Evolutionary conservation across 2,797 vertebrate genomes (phyloP).

Genomic region (Dipus sagitta): DNA sequence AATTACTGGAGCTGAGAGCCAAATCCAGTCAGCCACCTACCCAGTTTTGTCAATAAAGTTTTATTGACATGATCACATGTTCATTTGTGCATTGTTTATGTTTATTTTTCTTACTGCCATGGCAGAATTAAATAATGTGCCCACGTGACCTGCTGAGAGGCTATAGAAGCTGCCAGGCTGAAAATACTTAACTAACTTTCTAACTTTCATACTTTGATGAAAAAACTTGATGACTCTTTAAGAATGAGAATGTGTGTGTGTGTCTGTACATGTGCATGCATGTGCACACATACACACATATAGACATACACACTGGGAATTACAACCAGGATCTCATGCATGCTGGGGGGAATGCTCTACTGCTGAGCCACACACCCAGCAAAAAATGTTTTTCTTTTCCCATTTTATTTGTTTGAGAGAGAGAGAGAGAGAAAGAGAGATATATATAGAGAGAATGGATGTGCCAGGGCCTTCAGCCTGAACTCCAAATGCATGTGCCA

Average conservation of each 20-base stretch:
- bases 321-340: too few species aligned
- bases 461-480: too few species aligned
- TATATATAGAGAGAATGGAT: too few species aligned
- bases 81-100: neutral
- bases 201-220: neutral
- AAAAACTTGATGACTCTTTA: neutral
- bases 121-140: too few species aligned
- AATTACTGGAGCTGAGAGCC: neutral
- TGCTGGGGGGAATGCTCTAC: too few species aligned
- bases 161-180: neutral
- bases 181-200: neutral
- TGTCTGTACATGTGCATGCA: neutral
- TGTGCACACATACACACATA: too few species aligned
- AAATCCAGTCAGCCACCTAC: neutral
- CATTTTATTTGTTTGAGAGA: too few species aligned
- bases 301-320: too few species aligned
- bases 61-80: neutral
- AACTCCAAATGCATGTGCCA: too few species aligned
- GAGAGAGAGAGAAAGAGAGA: too few species aligned
- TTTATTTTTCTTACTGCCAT: neutral
- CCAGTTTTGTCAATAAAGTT: conserved; percentile 15
- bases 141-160: neutral
- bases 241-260: neutral
- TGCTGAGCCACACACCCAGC: too few species aligned
- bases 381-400: neutral